Evolutionary conservation across 1,140 invertebrate species (phyloP).

Genomic region (Chrysomallon squamiferum): DNA sequence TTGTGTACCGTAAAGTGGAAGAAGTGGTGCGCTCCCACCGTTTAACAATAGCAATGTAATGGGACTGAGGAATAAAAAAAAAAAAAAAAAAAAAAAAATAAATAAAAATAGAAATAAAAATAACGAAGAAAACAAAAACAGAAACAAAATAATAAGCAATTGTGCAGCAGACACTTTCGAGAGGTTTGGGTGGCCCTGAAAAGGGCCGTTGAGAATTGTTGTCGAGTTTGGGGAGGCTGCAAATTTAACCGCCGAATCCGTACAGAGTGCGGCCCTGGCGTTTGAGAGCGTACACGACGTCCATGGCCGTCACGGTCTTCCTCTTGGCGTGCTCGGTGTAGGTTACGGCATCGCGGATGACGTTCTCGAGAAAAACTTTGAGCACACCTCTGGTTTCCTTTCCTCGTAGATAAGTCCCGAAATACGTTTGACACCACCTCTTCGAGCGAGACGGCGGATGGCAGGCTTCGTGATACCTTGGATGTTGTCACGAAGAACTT

Average conservation of each 20-base stretch:
- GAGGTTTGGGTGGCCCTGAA: slow-evolving; percentile 33
- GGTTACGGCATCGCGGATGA: slow-evolving; percentile 83
- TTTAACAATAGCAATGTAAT: too few relatives aligned
- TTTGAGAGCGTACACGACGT: slow-evolving; percentile 86
- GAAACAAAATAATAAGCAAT: too few relatives aligned
- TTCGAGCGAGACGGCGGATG: slow-evolving; percentile 72
- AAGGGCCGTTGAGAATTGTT: slow-evolving; percentile 25
- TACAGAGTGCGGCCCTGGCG: slow-evolving; percentile 76
- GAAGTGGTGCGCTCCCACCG: too few relatives aligned
- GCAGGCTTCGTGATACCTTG: slow-evolving; percentile 76
- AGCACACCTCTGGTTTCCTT: slow-evolving; percentile 59
- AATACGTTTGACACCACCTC: slow-evolving; percentile 80
- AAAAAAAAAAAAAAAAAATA: too few relatives aligned
- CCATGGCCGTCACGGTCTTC: slow-evolving; percentile 86
- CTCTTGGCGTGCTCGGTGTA: slow-evolving; percentile 84
- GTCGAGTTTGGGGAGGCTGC: neutral
- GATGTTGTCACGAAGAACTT: slow-evolving; percentile 75
- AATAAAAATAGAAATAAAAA: too few relatives aligned
- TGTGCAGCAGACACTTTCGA: too few relatives aligned
- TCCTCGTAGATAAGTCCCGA: slow-evolving; percentile 79
- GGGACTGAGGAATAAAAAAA: too few relatives aligned
- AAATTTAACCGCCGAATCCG: slow-evolving; percentile 69
- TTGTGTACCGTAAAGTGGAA: too few relatives aligned
- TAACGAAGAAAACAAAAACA: too few relatives aligned
- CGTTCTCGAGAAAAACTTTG: slow-evolving; percentile 84